A percentile compares a stretch with the other conserved stretches of the same genome.
Conservation (phyloP, 1,140 invertebrate species). For the Macrocentrus cingulum region DNA sequence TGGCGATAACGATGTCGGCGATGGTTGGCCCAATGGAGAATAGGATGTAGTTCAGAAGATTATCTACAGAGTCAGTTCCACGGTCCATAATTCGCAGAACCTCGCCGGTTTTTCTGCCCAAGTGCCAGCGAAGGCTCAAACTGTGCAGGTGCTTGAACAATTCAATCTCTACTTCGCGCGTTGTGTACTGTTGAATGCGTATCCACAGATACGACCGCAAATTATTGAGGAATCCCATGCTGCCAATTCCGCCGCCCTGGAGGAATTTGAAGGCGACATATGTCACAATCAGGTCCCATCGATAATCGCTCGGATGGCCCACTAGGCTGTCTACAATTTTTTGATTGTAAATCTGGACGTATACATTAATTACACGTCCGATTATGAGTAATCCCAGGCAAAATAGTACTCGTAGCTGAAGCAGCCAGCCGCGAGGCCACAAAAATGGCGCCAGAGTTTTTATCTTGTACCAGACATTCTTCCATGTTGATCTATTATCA, state of each 20-base stretch:
- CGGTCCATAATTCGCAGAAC: slow-evolving; percentile 92
- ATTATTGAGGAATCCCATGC: slow-evolving; percentile 93
- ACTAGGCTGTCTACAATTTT: slow-evolving; percentile 65
- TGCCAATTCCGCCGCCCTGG: slow-evolving; percentile 87
- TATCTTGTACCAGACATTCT: slow-evolving; percentile 76
- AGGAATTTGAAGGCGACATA: slow-evolving; percentile 89
- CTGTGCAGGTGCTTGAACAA: slow-evolving; percentile 76
- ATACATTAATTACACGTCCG: slow-evolving; percentile 89
- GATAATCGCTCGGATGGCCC: slow-evolving; percentile 49
- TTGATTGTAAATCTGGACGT: slow-evolving; percentile 92
- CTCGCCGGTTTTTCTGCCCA: slow-evolving; percentile 92
- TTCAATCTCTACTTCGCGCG: slow-evolving; percentile 81
- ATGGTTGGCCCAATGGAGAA: slow-evolving; percentile 91
- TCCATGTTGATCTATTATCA: slow-evolving; percentile 75
- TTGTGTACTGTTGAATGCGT: slow-evolving; percentile 92
- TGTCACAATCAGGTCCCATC: slow-evolving; percentile 87
- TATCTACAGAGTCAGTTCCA: slow-evolving; percentile 93
- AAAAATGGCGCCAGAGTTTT: slow-evolving; percentile 83
- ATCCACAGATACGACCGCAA: slow-evolving; percentile 92
- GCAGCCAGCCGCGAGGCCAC: slow-evolving; percentile 81
- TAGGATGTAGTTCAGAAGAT: slow-evolving; percentile 84
- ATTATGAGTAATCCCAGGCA: slow-evolving; percentile 77
- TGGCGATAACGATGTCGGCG: slow-evolving; percentile 89
- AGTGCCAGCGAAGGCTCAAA: slow-evolving; percentile 86
- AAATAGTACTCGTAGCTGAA: slow-evolving; percentile 83